Evolutionary conservation across 2,888 invertebrate species (phyloP).

Genomic region (Drosophila testacea): DNA sequence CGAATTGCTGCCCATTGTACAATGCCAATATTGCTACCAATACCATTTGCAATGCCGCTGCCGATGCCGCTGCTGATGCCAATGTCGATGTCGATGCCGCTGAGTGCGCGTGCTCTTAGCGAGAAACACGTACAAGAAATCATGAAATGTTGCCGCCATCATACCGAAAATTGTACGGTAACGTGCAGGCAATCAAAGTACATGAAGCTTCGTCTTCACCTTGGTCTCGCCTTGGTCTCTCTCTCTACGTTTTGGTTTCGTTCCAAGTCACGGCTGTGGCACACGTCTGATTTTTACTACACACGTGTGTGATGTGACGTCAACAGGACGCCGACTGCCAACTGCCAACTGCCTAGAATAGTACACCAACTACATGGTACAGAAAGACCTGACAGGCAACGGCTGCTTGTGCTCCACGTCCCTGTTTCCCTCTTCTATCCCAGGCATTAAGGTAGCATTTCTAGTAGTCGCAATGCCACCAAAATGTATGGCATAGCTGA

Average conservation of each 20-base stretch:
- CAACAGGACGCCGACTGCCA: slow-evolving; percentile 64
- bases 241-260: slow-evolving; percentile 4
- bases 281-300: slow-evolving; percentile 77
- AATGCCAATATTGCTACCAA: not conserved
- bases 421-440: not conserved
- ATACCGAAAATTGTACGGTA: slow-evolving; percentile 78
- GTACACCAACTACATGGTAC: slow-evolving; percentile 12
- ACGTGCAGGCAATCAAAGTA: slow-evolving; percentile 81
- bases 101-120: slow-evolving; percentile 63
- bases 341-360: slow-evolving; percentile 39
- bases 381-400: slow-evolving; percentile 5
- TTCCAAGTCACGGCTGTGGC: slow-evolving; percentile 45
- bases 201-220: slow-evolving; percentile 40
- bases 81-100: slow-evolving; percentile 1
- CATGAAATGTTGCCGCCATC: slow-evolving; percentile 82
- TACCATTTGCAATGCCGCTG: not conserved
- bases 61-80: not conserved
- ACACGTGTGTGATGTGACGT: slow-evolving; percentile 75
- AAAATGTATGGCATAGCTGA: slow-evolving; percentile 65
- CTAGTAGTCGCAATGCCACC: slow-evolving; percentile 30
- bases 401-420: slow-evolving; percentile 16
- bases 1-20: too few species aligned
- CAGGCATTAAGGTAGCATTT: slow-evolving; percentile 33
- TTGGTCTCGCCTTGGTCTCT: not conserved
- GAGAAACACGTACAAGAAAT: slow-evolving; percentile 78